Evolutionary conservation across 2,888 invertebrate genomes (phyloP).

Genomic region (Crematogaster levior): DNA sequence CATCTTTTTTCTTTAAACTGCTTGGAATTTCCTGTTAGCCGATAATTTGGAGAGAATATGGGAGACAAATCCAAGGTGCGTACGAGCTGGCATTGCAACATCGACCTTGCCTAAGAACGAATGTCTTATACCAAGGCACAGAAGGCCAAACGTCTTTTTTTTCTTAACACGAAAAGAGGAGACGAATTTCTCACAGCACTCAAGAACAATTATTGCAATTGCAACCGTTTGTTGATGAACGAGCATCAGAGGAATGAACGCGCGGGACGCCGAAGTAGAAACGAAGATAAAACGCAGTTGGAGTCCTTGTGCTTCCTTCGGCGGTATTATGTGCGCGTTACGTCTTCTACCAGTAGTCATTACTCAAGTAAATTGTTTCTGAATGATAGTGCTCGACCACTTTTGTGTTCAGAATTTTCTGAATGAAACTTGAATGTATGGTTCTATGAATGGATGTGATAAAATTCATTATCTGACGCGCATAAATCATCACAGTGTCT

Average conservation of each 20-base stretch:
- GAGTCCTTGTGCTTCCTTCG: conserved; percentile 27
- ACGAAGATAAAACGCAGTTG: conserved; percentile 27
- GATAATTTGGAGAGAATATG: conserved; percentile 49
- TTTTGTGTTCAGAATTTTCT: conserved; percentile 19
- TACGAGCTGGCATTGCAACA: conserved; percentile 51
- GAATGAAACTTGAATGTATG: conserved; percentile 24
- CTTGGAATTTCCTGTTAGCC: not conserved
- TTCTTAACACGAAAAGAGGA: conserved; percentile 31
- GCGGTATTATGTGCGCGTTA: conserved; percentile 14
- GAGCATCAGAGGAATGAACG: not conserved
- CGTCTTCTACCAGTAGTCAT: conserved; percentile 8
- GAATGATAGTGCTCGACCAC: conserved; percentile 30
- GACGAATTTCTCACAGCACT: conserved; percentile 47
- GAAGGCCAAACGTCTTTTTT: conserved; percentile 41
- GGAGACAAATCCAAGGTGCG: conserved; percentile 42
- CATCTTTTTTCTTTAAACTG: not conserved
- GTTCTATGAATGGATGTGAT: not conserved
- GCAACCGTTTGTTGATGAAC: not conserved
- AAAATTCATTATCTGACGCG: not conserved
- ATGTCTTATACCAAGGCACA: conserved; percentile 13
- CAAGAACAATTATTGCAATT: conserved; percentile 32
- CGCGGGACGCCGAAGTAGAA: not conserved
- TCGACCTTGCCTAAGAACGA: conserved; percentile 57
- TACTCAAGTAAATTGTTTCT: conserved; percentile 38
- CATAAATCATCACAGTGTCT: not conserved